These are phyloP conservation scores for Vidua macroura DNA, from an alignment of 2,113 vertebrate genomes.

Conservation along the genomic window DNA sequence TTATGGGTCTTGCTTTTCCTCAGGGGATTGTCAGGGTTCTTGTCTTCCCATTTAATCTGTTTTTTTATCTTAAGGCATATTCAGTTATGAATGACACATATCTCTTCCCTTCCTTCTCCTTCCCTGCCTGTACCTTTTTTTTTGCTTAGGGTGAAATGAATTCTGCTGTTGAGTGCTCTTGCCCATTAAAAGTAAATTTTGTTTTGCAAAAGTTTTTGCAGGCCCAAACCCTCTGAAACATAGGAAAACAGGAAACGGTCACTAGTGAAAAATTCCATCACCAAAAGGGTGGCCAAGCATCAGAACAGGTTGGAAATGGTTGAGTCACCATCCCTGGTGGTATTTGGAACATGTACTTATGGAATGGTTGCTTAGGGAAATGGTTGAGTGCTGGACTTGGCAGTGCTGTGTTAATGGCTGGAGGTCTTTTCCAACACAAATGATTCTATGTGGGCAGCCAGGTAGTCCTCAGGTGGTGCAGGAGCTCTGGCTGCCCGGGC, in stretches of 20 bases:
- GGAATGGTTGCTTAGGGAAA: background rate
- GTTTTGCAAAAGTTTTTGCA: background rate
- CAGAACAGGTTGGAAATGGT: accelerated
- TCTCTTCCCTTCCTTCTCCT: background rate
- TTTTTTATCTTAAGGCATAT: background rate
- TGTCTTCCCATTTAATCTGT: background rate
- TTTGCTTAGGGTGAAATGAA: background rate
- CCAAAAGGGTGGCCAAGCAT: background rate
- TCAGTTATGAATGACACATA: background rate
- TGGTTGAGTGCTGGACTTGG: background rate
- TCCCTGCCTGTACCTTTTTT: background rate
- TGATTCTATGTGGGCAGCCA: background rate
- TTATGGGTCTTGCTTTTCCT: background rate
- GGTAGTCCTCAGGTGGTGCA: background rate
- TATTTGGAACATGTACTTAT: background rate
- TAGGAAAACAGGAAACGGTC: background rate
- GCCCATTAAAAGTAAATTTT: background rate
- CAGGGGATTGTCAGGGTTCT: background rate
- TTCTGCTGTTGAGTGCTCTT: background rate
- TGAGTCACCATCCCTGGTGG: background rate
- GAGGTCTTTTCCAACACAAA: background rate
- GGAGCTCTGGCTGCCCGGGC: background rate
- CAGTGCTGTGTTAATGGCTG: background rate
- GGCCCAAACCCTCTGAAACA: background rate
- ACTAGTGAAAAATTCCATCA: background rate